Percentiles rank a stretch among this genome's conserved stretches.
These are phyloP conservation scores for Rhingia campestris DNA, from an alignment of 2,888 invertebrate species.

Conservation along the genomic window DNA sequence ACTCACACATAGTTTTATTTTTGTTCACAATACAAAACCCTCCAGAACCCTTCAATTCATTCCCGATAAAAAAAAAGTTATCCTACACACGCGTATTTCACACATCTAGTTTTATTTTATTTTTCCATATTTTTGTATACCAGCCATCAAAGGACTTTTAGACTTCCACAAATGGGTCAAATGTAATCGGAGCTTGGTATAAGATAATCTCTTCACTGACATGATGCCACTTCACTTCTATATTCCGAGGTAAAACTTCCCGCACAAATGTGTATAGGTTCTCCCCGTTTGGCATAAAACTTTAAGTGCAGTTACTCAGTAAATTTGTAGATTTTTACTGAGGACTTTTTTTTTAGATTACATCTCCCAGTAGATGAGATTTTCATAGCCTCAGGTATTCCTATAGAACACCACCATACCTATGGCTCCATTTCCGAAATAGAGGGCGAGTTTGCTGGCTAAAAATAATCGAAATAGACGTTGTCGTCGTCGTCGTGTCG, in stretches of 20 bases:
- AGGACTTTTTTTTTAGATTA: conserved; percentile 16
- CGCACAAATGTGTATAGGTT: not conserved
- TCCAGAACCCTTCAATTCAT: conserved; percentile 47
- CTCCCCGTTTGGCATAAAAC: conserved; percentile 40
- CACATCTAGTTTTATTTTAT: not conserved
- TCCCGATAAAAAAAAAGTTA: conserved; percentile 23
- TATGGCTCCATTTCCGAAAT: not conserved
- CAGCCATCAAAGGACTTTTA: conserved; percentile 42
- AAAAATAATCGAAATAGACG: conserved; percentile 22
- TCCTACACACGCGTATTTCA: not conserved
- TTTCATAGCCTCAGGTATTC: conserved; percentile 63
- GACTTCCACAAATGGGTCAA: conserved; percentile 65
- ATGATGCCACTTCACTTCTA: conserved; percentile 12
- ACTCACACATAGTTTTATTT: conserved; percentile 6
- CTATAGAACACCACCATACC: conserved; percentile 11
- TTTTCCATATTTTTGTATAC: not conserved
- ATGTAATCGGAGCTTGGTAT: conserved; percentile 62
- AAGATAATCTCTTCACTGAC: conserved; percentile 56
- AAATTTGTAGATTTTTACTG: conserved; percentile 40
- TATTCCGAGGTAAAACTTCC: conserved; percentile 21
- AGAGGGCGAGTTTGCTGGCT: not conserved
- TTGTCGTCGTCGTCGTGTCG: conserved; percentile 28
- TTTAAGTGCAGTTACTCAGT: conserved; percentile 58
- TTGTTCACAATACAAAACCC: conserved; percentile 13
- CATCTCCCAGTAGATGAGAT: conserved; percentile 52